phyloP scores from a whole-genome alignment of 2,113 vertebrate species.

The Cyanoderma ruficeps region DNA sequence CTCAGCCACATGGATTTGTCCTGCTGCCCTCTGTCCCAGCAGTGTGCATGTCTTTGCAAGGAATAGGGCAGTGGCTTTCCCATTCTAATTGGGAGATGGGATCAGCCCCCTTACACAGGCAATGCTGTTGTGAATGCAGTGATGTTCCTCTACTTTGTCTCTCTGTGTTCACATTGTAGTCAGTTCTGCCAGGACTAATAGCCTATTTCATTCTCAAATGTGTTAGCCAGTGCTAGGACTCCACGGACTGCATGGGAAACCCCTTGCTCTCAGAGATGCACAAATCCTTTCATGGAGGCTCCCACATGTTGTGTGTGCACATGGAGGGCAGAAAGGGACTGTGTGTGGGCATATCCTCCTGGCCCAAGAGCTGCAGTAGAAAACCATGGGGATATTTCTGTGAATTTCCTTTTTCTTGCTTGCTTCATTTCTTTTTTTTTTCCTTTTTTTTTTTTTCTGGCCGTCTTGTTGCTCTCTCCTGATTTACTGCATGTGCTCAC shows the following conservation, averaged over 20 bases:
- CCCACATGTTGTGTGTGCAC: no score
- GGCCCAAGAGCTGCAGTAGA: not conserved
- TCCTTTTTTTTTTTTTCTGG: no score
- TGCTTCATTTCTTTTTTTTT: not conserved
- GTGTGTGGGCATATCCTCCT: no score
- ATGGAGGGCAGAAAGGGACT: no score
- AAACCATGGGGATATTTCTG: not conserved
- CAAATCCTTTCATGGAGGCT: no score
- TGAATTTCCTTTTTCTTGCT: not conserved
- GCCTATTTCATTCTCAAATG: no score
- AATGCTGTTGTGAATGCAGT: not conserved
- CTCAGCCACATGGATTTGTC: not conserved
- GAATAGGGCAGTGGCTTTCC: not conserved
- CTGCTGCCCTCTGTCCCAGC: not conserved
- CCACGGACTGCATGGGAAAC: no score
- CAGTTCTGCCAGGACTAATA: no score
- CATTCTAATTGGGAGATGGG: accelerated
- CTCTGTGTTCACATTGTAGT: not conserved
- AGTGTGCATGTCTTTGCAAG: not conserved
- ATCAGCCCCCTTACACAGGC: not conserved
- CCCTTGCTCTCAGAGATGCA: no score
- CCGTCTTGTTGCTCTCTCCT: not conserved
- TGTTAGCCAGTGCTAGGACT: no score
- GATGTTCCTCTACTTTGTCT: not conserved
- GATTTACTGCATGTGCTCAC: conserved; percentile 68